Conservation (phyloP, 1,140 invertebrate genomes). For the Gonioctena quinquepunctata region DNA sequence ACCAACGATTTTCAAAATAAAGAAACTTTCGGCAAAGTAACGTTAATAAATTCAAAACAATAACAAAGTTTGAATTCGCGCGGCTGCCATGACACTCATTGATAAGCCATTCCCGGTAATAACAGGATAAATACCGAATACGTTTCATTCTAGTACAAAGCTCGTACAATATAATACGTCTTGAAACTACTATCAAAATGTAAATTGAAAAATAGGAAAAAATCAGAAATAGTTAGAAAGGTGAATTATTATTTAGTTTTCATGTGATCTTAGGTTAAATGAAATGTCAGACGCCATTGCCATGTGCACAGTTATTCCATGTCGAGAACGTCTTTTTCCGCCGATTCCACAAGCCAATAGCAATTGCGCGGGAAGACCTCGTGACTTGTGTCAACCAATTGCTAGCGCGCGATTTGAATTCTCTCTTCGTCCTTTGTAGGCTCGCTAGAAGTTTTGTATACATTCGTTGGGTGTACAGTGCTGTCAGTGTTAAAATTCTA, state of each 20-base stretch:
- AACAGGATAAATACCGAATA: constrained; percentile 11
- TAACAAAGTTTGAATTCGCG: constrained; percentile 13
- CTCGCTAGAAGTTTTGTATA: constrained; percentile 52
- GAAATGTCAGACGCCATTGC: constrained; percentile 38
- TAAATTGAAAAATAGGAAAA: constrained; percentile 20
- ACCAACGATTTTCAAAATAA: too few relatives aligned
- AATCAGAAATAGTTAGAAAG: constrained; percentile 21
- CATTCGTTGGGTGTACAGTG: constrained; percentile 53
- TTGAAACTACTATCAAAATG: constrained; percentile 23
- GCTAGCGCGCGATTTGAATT: constrained; percentile 50
- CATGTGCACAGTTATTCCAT: constrained; percentile 42
- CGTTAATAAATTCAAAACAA: neutral
- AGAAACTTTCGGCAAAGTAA: neutral
- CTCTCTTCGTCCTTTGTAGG: constrained; percentile 50
- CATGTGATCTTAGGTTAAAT: constrained; percentile 36
- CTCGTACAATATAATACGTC: neutral
- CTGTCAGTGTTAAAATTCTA: constrained; percentile 49
- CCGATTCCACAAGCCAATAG: constrained; percentile 43
- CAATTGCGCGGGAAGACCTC: constrained; percentile 44
- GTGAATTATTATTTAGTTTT: neutral
- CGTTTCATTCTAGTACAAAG: constrained; percentile 3
- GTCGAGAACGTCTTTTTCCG: constrained; percentile 22
- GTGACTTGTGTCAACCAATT: constrained; percentile 48
- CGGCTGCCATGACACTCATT: constrained; percentile 42
- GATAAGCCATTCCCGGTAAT: constrained; percentile 35